phyloP scores from a whole-genome alignment of 2,888 invertebrate genomes.

The Kuschelorhynchus macadamiae region DNA sequence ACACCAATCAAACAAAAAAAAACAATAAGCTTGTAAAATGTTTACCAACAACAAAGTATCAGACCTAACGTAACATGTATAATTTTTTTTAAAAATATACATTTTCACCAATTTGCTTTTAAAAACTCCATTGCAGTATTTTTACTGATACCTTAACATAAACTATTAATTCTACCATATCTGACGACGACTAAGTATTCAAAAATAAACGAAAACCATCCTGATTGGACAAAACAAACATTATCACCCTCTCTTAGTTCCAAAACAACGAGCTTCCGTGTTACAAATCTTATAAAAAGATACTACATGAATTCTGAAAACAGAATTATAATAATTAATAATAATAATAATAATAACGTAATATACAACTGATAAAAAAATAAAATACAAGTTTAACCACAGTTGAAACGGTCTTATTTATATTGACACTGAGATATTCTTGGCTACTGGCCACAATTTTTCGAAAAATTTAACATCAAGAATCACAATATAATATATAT shows the following conservation, averaged over 20 bases:
- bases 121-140: no score
- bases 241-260: background rate
- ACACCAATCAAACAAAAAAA: no score
- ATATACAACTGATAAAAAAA: constrained; percentile 49
- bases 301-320: constrained; percentile 63
- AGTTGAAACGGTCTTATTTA: constrained; percentile 39
- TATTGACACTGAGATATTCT: constrained; percentile 48
- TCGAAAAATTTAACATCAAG: constrained; percentile 39
- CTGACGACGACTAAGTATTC: no score
- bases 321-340: constrained; percentile 62
- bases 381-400: constrained; percentile 45
- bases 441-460: constrained; percentile 51
- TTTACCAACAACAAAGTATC: no score
- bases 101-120: no score
- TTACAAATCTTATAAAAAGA: constrained; percentile 53
- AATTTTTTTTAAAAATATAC: no score
- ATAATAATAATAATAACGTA: constrained; percentile 49
- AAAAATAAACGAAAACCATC: no score
- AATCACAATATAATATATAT: constrained; percentile 25
- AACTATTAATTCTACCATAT: no score
- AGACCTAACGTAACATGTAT: no score
- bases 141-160: no score
- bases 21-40: no score
- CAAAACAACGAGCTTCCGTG: background rate
- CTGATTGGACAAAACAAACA: no score